Base-by-base conservation (phyloP, 2,113 vertebrate genomes). In the Psephotus haematonotus region DNA sequence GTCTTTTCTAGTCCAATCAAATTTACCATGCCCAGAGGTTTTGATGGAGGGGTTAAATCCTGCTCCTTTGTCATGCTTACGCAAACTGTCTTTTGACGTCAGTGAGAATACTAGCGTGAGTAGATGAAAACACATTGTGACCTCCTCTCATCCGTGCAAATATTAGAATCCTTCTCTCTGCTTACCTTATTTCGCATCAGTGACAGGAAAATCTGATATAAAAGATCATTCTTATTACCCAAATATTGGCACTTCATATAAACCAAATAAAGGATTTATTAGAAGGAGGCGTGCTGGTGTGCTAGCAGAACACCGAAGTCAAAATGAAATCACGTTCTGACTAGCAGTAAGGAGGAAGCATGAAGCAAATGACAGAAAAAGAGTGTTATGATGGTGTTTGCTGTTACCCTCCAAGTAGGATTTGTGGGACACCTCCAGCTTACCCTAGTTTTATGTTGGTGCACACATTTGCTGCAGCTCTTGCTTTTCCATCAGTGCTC, bases 221-320 rank as follows among this genome's bases (percentile, higher is more conserved):
- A 96, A 95, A 93, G 90, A 94, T 91, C 75, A 74, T 70, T 84
- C 37, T 69, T 82, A 23, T 53, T 94, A 57, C 67, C 67, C 67
- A 96, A 93, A 95, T 96, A 96, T 96, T 90, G 83, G 53, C 41
- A 17, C 53, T 82, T 77, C 25, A 9, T 43, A 49, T 62, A 74
- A 90, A 37, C 28, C 59, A 86, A 87, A 83, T 53, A 70, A 69
- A 90, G 60, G 81, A 70, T 80, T 89, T 91, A 84, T 92, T 79
- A 65, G 72, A 64, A 93, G 55, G 47, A 69, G 33, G 17, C 39
- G 18, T 41, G 57, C 68, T 83, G 41, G 18, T 13, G 33, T 55
- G 52, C 67, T 63, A 64, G 37, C n/a, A 69, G 53, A 71, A 13
- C 7, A 3, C 41, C 29, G 3, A 57, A 57, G 25, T 53, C 88